Evolutionary conservation across 2,113 vertebrate species (phyloP), one percentile per base, ranked within the genome.

Genomic region (Channa maculata): DNA sequence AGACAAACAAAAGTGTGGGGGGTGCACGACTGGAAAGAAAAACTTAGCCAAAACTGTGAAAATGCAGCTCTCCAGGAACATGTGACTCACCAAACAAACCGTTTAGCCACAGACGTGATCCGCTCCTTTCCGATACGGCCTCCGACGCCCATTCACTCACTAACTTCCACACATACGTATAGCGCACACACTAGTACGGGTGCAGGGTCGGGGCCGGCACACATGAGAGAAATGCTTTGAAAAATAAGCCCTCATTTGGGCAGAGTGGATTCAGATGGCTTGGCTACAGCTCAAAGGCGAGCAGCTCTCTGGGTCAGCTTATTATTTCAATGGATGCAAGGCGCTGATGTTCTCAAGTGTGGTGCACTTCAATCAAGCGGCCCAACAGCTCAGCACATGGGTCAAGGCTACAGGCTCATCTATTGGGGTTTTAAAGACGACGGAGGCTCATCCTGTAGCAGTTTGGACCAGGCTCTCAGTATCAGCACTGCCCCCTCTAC

Each of bases 231-330:
- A 84, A 82, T 61, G 78, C 93, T 94, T 94, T 95, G 93, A 94
- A 94, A 93, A 91, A 87, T 91, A 92, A 94, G 93, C 91, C 86
- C 92, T 93, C 91, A 92, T 93, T 94, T 93, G 92, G 89, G 88
- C 85, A 93, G 94, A 94, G 94, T 95, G 94, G 93, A 94, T 94
- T 95, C 94, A 95, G 94, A 94, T 94, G 94, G 92, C 77, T 94
- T 94, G 94, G 94, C 93, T 88, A 15, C 62, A 63, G 89, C 93
- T 93, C 93, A 94, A 94, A 94, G 92, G 85, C 90, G 71, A 86
- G 82, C 86, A 75, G 90, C 87, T 89, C 91, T 93, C 88, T 77
- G 92, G 93, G 93, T 94, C 92, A 94, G 91, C 90, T 91, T 89
- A 92, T 91, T 93, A 92, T 92, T 94, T 93, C 91, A 92, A 90